Evolutionary conservation across 2,113 vertebrate genomes (phyloP).

Genomic region (Corynorhinus townsendii): DNA sequence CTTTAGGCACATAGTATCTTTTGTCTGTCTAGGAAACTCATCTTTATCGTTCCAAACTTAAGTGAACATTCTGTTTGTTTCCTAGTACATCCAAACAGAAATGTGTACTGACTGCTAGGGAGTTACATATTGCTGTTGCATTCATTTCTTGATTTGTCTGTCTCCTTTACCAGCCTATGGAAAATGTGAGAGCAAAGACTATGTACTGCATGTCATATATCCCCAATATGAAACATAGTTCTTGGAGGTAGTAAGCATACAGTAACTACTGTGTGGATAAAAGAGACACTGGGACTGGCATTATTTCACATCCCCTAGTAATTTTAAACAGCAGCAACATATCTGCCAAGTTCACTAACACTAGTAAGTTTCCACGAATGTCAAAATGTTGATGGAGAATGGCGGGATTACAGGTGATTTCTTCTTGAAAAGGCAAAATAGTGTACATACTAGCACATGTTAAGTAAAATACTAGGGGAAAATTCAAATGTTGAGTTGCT

Average conservation of each 20-base stretch:
- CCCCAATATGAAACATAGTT: neutral
- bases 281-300: neutral
- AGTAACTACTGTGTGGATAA: neutral
- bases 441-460: neutral
- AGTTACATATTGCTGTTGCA: neutral
- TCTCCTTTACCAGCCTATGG: neutral
- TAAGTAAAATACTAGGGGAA: neutral
- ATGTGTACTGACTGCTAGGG: neutral
- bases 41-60: neutral
- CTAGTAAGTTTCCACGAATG: neutral
- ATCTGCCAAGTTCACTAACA: neutral
- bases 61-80: neutral
- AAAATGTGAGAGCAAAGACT: neutral
- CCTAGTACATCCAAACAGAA: neutral
- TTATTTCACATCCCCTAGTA: neutral
- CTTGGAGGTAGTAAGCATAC: neutral
- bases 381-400: neutral
- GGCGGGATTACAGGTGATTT: neutral
- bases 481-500: neutral
- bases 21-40: neutral
- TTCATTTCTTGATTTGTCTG: neutral
- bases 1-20: neutral
- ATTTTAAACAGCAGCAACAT: neutral
- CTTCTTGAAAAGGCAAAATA: neutral
- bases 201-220: neutral